Base-by-base conservation (phyloP, 2,888 invertebrate genomes). In the Prenolepis imparis region DNA sequence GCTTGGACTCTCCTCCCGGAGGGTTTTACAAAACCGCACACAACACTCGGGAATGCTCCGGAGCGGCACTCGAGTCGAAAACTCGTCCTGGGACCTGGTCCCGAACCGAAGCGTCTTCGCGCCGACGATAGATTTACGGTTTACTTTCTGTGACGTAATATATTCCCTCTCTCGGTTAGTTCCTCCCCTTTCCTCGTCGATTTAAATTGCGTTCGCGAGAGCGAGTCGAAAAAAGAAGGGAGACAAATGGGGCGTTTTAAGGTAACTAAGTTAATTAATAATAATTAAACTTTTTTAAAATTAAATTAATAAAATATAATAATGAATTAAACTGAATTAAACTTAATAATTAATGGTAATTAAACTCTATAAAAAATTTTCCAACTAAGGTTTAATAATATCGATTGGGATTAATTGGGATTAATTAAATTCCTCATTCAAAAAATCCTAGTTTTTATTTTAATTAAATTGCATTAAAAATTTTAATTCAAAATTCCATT, bases 1-100 rank as follows among this genome's bases (percentile, higher is more conserved):
- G n/a, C 48, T 18, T n/a, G n/a, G n/a, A 72, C 84, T 82, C 84
- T 86, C 87, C 84, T 86, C 78, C 77, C n/a, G 24, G 48, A 63
- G 64, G 59, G 61, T 64, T 77, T 73, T 78, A 64, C 63, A 8
- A 52, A 52, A 52, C 48, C 48, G n/a, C 21, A 18, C 21, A 32
- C 28, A 28, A 28, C 28, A 8, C 11, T 3, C 48, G 28, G 11
- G 18, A 66, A 77, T 70, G 73, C 73, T 39, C 78, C n/a, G n/a
- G n/a, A n/a, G n/a, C 9, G 24, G 68, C 57, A 24, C 18, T 52
- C 67, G 63, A 81, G 75, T 66, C 55, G 28, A 18, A 39, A 73
- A 36, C 63, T 32, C 28, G 32, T n/a, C 11, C 24, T 78, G 66
- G 70, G 63, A 18, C n/a, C 24, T 55, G 12, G 6, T 32, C n/a